Evolutionary conservation across 2,797 vertebrate species (phyloP).

Genomic region (Enteromius unitaeniatus): DNA sequence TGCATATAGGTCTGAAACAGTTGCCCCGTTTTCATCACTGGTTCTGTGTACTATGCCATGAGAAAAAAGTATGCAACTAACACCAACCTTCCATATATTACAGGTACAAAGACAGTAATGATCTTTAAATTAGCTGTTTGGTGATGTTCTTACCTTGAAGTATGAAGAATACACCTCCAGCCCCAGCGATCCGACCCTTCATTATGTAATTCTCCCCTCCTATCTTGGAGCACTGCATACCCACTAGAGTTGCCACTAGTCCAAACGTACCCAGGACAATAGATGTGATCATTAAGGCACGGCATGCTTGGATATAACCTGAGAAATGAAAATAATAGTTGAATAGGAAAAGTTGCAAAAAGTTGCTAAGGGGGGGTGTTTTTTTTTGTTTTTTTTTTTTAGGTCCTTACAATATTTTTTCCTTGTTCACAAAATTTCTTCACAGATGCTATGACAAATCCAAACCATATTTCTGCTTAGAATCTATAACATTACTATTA

Average conservation of each 20-base stretch:
- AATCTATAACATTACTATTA: too few relatives aligned
- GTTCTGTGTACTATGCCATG: too few relatives aligned
- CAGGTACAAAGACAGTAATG: background rate
- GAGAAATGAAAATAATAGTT: background rate
- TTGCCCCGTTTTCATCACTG: too few relatives aligned
- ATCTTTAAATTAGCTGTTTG: background rate
- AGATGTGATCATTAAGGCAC: constrained; percentile 87
- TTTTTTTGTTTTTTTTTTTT: too few relatives aligned
- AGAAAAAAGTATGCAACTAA: too few relatives aligned
- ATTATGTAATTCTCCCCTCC: constrained; percentile 77
- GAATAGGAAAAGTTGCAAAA: background rate
- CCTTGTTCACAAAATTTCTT: too few relatives aligned
- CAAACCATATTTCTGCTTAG: too few relatives aligned
- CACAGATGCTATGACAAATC: too few relatives aligned
- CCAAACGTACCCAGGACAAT: constrained; percentile 84
- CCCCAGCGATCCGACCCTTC: constrained; percentile 80
- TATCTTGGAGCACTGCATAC: constrained; percentile 86
- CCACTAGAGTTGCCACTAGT: constrained; percentile 75
- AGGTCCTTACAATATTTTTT: too few relatives aligned
- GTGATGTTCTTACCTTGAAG: constrained; percentile 79
- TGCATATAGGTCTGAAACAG: too few relatives aligned
- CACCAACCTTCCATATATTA: too few relatives aligned
- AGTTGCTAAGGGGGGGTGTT: background rate
- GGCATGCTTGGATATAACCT: constrained; percentile 88
- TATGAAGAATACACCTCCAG: constrained; percentile 82